Percentiles rank a stretch among this genome's conserved stretches.
Conservation (phyloP, 2,888 invertebrate genomes). For the Polyommatus icarus region DNA sequence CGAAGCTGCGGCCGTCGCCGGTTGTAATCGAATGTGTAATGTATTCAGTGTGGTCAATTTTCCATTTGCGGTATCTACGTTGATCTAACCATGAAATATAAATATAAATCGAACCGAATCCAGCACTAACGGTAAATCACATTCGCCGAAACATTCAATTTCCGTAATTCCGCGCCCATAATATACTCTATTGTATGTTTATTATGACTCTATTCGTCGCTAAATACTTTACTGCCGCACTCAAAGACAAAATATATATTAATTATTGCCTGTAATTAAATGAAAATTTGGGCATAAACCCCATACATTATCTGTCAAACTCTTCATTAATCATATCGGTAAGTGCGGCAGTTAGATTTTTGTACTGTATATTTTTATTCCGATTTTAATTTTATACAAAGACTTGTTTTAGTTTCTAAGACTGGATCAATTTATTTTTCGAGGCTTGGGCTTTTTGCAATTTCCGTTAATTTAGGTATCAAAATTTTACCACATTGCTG, state of each 20-base stretch:
- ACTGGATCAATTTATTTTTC: too few species aligned
- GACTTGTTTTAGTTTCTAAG: too few species aligned
- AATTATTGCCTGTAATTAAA: neutral
- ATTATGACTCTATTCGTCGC: slow-evolving; percentile 30
- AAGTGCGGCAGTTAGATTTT: too few species aligned
- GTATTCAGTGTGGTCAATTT: slow-evolving; percentile 36
- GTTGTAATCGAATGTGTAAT: slow-evolving; percentile 27
- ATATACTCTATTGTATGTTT: slow-evolving; percentile 36
- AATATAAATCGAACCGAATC: slow-evolving; percentile 36
- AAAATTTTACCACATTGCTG: too few species aligned
- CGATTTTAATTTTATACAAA: too few species aligned
- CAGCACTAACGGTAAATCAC: slow-evolving; percentile 53
- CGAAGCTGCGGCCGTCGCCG: neutral
- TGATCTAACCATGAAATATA: slow-evolving; percentile 35
- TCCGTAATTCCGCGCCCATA: slow-evolving; percentile 51
- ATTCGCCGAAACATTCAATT: slow-evolving; percentile 62
- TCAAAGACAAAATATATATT: too few species aligned
- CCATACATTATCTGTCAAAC: too few species aligned
- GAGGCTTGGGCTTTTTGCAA: too few species aligned
- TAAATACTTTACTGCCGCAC: neutral
- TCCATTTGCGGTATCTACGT: slow-evolving; percentile 36
- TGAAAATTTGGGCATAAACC: too few species aligned
- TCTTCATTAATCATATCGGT: too few species aligned
- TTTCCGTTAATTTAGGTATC: too few species aligned
- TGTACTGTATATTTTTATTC: too few species aligned